Conservation (phyloP, 2,113 vertebrate genomes). For the Emydocephalus ijimae region DNA sequence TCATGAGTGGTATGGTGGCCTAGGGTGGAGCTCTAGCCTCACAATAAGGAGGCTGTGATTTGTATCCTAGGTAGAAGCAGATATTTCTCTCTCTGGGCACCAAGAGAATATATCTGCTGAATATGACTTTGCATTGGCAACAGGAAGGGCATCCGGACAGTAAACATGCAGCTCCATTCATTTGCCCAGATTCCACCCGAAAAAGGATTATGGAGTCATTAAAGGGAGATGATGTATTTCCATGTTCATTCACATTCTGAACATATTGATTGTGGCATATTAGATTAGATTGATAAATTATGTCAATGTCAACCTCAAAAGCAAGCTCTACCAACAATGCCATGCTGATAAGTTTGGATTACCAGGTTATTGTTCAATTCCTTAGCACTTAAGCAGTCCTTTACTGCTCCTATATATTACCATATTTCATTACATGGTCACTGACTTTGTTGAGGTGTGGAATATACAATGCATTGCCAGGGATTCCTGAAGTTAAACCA, state of each 20-base stretch:
- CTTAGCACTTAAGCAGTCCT: neutral
- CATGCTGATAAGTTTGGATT: neutral
- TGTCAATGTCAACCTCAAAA: neutral
- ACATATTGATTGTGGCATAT: neutral
- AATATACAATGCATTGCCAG: neutral
- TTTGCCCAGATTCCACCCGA: too few species aligned
- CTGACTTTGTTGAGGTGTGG: neutral
- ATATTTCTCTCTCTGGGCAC: too few species aligned
- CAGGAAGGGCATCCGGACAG: too few species aligned
- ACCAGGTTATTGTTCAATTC: neutral
- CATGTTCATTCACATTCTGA: neutral
- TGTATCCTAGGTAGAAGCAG: too few species aligned
- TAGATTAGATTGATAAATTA: neutral
- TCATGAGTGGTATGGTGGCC: neutral
- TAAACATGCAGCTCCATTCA: too few species aligned
- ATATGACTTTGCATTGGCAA: too few species aligned
- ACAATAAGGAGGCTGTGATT: too few species aligned
- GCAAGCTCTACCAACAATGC: neutral
- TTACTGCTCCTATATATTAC: neutral
- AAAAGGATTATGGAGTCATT: too few species aligned
- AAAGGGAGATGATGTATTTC: neutral
- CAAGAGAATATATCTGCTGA: too few species aligned
- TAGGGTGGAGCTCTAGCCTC: too few species aligned
- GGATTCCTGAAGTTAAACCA: too few species aligned
- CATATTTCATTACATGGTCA: neutral